These are phyloP conservation scores for Drosophila mimetica DNA, from an alignment of 2,888 invertebrate genomes.

Conservation along the genomic window DNA sequence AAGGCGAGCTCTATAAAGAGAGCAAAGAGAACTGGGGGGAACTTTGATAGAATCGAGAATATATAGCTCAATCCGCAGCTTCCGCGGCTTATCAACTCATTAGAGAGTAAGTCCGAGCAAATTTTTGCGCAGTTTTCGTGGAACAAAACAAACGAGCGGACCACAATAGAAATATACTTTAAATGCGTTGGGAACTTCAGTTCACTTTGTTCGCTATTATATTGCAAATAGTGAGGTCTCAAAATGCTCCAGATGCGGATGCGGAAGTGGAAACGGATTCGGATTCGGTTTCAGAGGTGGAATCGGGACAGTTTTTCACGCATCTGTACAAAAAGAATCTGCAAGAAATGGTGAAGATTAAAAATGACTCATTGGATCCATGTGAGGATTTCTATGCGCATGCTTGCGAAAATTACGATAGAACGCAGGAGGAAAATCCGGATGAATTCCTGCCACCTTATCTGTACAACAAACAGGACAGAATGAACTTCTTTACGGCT, in stretches of 20 bases:
- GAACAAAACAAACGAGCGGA: conserved; percentile 56
- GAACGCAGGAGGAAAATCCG: conserved; percentile 19
- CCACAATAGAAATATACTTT: conserved; percentile 28
- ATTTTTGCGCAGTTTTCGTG: conserved; percentile 57
- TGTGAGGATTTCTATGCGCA: conserved; percentile 81
- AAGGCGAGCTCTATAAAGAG: conserved; percentile 44
- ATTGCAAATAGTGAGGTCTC: conserved; percentile 15
- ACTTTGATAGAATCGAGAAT: conserved; percentile 24
- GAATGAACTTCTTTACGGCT: conserved; percentile 74
- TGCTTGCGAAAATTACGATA: conserved; percentile 74
- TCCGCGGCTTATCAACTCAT: conserved; percentile 57
- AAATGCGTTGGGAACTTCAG: conserved; percentile 13
- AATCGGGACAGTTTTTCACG: conserved; percentile 57
- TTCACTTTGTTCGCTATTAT: conserved; percentile 19
- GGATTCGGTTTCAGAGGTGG: conserved; percentile 20
- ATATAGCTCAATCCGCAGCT: conserved; percentile 35
- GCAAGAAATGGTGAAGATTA: conserved; percentile 60
- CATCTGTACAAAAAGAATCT: conserved; percentile 75
- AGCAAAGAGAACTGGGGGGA: conserved; percentile 23
- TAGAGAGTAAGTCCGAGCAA: conserved; percentile 11
- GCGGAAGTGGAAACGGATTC: conserved; percentile 4
- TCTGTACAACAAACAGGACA: conserved; percentile 79
- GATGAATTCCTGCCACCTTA: conserved; percentile 69
- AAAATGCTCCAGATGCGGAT: neutral
- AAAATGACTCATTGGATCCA: conserved; percentile 66